phyloP scores from a whole-genome alignment of 2,888 invertebrate species.

The Dynastes maya region DNA sequence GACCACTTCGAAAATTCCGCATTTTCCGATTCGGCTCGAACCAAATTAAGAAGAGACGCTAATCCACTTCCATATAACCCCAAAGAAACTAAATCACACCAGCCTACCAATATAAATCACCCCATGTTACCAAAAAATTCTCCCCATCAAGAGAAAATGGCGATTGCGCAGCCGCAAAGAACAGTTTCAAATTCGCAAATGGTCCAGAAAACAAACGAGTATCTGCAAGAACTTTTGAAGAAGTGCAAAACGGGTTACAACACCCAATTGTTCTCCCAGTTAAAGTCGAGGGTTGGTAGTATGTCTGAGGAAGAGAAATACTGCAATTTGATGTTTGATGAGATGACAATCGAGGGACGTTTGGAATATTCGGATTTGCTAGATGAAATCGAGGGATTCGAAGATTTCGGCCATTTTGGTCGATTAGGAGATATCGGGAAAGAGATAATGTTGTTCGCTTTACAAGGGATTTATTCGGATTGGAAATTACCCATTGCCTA shows the following conservation, averaged over 20 bases:
- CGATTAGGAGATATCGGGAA: conserved; percentile 20
- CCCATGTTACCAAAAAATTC: too few species aligned
- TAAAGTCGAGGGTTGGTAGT: conserved; percentile 24
- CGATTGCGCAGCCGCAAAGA: background rate
- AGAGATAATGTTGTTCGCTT: conserved; percentile 47
- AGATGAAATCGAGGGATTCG: conserved; percentile 50
- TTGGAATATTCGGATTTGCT: conserved; percentile 35
- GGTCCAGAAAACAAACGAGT: background rate
- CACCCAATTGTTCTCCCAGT: background rate
- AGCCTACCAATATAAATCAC: background rate
- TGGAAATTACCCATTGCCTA: conserved; percentile 51
- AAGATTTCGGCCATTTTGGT: conserved; percentile 50
- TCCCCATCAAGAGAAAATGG: background rate
- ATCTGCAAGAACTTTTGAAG: conserved; percentile 3
- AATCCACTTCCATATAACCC: background rate
- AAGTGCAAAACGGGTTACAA: conserved; percentile 35
- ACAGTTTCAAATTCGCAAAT: background rate
- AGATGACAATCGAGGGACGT: conserved; percentile 20
- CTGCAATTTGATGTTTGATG: conserved; percentile 43
- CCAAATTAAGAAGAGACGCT: conserved; percentile 22
- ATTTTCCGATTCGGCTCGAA: conserved; percentile 11
- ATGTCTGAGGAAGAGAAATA: conserved; percentile 32
- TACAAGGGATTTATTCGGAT: conserved; percentile 41
- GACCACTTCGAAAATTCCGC: conserved; percentile 22
- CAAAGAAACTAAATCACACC: background rate